Percentiles rank a stretch among this genome's conserved stretches.
Evolutionary conservation across 2,888 invertebrate genomes (phyloP).

Genomic region (Drosophila eohydei): DNA sequence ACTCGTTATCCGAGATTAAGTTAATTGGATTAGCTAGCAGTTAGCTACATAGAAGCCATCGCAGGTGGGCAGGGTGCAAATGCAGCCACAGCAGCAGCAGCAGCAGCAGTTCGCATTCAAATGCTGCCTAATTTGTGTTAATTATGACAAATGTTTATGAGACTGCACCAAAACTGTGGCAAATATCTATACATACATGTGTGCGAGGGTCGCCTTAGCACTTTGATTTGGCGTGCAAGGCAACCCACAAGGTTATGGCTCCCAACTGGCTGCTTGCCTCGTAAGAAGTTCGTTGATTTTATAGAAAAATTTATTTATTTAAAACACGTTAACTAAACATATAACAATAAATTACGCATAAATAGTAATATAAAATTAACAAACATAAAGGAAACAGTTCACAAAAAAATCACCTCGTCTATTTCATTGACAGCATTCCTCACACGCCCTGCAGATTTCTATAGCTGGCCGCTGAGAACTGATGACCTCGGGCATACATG

Average conservation of each 20-base stretch:
- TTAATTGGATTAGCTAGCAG: conserved; percentile 69
- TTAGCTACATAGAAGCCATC: conserved; percentile 36
- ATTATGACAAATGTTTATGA: conserved; percentile 76
- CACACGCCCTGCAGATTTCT: conserved; percentile 52
- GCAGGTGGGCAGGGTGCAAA: conserved; percentile 38
- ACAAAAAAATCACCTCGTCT: conserved; percentile 27
- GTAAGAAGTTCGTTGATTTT: background rate
- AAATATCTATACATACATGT: background rate
- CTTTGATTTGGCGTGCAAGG: conserved; percentile 4
- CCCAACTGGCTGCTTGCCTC: background rate
- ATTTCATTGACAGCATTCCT: background rate
- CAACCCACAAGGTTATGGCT: conserved; percentile 11
- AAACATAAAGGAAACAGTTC: conserved; percentile 50
- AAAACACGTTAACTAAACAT: conserved; percentile 41
- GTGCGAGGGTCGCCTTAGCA: conserved; percentile 43
- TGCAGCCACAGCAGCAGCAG: conserved; percentile 8
- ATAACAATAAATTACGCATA: conserved; percentile 68
- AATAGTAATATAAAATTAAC: conserved; percentile 41
- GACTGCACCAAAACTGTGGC: conserved; percentile 32
- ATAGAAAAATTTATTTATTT: conserved; percentile 53
- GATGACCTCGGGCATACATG: conserved; percentile 79
- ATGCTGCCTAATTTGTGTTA: conserved; percentile 67
- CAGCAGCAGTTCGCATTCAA: conserved; percentile 44
- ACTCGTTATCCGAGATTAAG: conserved; percentile 70
- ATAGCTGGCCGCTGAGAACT: conserved; percentile 45